Evolutionary conservation across 2,888 invertebrate genomes (phyloP), one percentile per base, ranked within the genome.

Genomic region (Leucoma salicis): DNA sequence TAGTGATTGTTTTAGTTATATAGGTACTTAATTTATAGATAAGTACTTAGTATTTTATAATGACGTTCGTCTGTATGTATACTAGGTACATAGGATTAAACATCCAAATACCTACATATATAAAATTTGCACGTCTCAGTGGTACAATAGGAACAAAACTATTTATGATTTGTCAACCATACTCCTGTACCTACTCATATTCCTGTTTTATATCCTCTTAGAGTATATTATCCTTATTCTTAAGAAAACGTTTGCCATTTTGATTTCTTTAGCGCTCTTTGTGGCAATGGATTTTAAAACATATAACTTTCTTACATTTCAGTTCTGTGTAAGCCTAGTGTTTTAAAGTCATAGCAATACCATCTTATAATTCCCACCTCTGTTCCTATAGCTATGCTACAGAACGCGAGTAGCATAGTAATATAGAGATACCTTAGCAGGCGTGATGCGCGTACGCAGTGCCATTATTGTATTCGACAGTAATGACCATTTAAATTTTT

Each of bases 361-460:
- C 21, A 39, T 24, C 31, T 46, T 45, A 44, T 40, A 55, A 49
- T 56, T 60, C 46, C 53, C 54, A 60, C 54, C 58, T 62, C 57
- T 56, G 50, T 46, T 47, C 33, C 38, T 42, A 42, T 21, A 8
- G 8, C 21, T 21, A 21, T n/a, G n/a, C 18, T 18, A 49, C 52
- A 42, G 53, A 44, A 59, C 59, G 60, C 59, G 59, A 52, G 46
- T 33, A 33, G 60, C 51, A 49, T 54, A 46, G 38, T 46, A 32
- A 46, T 49, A 45, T 39, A 38, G 42, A n/a, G 40, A 45, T 36
- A 46, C 31, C 44, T 54, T 47, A 49, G 42, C 46, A 57, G 21
- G 16, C 31, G 35, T 42, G 49, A 46, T 45, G 32, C 48, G 54
- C 47, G 54, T 46, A 46, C 53, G n/a, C 2, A 27, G 51, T 46